Evolutionary conservation across 1,140 invertebrate species (phyloP).

Genomic region (Homalodisca vitripennis): DNA sequence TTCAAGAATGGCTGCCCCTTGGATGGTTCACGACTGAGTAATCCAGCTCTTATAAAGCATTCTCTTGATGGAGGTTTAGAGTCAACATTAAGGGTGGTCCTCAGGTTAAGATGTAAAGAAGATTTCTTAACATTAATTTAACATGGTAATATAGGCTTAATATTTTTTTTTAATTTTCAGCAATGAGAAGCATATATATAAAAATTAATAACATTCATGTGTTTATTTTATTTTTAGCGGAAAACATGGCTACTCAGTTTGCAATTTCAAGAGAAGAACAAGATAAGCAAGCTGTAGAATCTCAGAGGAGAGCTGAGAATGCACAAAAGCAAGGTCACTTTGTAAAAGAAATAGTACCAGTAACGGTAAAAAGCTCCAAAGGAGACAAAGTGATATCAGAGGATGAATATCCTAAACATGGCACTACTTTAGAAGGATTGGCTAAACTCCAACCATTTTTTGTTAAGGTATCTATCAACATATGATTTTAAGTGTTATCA

Average conservation of each 20-base stretch:
- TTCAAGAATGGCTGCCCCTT: too few species aligned
- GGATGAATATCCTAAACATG: slow-evolving; percentile 69
- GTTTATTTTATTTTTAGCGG: slow-evolving; percentile 53
- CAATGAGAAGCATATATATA: background rate
- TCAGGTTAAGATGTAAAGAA: background rate
- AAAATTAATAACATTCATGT: background rate
- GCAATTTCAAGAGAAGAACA: slow-evolving; percentile 70
- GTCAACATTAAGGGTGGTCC: too few species aligned
- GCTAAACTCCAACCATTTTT: slow-evolving; percentile 64
- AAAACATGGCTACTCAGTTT: slow-evolving; percentile 75
- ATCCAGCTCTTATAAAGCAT: too few species aligned
- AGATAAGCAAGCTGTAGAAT: slow-evolving; percentile 69
- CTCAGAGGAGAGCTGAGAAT: slow-evolving; percentile 65
- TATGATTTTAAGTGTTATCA: too few species aligned
- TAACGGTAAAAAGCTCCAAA: slow-evolving; percentile 56
- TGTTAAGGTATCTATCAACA: slow-evolving; percentile 56
- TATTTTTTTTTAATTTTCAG: background rate
- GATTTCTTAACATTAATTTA: background rate
- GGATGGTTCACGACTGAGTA: too few species aligned
- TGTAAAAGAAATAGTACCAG: slow-evolving; percentile 67
- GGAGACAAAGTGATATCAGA: slow-evolving; percentile 50
- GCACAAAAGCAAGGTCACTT: slow-evolving; percentile 68
- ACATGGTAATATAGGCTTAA: background rate
- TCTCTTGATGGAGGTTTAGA: too few species aligned
- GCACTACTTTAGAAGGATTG: slow-evolving; percentile 59